These are phyloP conservation scores for Tor tambroides DNA, from an alignment of 2,113 vertebrate species.

Conservation along the genomic window DNA sequence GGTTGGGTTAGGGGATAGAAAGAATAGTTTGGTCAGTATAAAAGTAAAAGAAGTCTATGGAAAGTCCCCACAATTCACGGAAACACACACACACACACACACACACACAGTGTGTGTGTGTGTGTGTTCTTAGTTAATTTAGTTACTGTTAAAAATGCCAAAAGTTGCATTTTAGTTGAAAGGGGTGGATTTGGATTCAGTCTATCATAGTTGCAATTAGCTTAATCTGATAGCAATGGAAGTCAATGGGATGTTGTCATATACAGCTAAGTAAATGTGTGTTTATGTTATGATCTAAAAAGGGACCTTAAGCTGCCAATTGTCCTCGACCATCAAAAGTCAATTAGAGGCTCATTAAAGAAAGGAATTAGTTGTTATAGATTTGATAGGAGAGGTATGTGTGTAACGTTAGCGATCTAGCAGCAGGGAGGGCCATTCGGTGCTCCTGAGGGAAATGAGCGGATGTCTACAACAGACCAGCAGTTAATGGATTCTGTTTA, in stretches of 20 bases:
- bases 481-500: conserved; percentile 79
- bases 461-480: conserved; percentile 64
- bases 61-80: too few relatives aligned
- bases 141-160: background rate
- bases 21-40: too few relatives aligned
- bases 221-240: background rate
- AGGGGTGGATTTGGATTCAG: background rate
- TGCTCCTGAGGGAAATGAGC: conserved; percentile 53
- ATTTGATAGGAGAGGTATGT: conserved; percentile 71
- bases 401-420: conserved; percentile 67
- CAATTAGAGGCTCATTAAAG: conserved; percentile 78
- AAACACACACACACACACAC: too few relatives aligned
- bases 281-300: conserved; percentile 17
- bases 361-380: conserved; percentile 74
- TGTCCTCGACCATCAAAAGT: conserved; percentile 61
- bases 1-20: too few relatives aligned
- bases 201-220: background rate
- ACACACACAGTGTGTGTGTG: too few relatives aligned
- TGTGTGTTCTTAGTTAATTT: too few relatives aligned
- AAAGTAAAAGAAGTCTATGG: too few relatives aligned
- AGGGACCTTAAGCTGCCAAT: background rate
- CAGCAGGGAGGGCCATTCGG: conserved; percentile 51
- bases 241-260: conserved; percentile 7
- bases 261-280: background rate
- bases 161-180: background rate